Base-by-base conservation (phyloP, 2,797 vertebrate species). In the Lacerta bilineata region DNA sequence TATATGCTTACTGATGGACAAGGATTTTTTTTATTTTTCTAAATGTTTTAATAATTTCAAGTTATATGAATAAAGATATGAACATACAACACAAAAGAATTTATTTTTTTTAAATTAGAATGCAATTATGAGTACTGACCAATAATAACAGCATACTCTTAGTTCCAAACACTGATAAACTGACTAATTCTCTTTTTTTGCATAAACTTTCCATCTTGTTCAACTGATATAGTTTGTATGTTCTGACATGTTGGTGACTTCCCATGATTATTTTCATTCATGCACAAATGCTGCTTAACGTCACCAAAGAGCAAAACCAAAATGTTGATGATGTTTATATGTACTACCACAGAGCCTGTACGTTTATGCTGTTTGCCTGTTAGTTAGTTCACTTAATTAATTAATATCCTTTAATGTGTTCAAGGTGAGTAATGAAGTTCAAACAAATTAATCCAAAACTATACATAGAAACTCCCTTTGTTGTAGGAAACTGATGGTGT, bases 1-100 rank as follows among this genome's bases (percentile, higher is more conserved):
- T 66, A 46, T 61, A 11, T 46, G 33, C 69, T 83, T 46, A 59
- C 80, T 15, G 27, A 41, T 81, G 2, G 4, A 75, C 80, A 88
- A 88, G 36, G 87, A n/a, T 11, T 82, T 5, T 5, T 79, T 93
- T 86, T 43, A 46, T 55, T 78, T 55, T 69, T 86, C 13, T 69
- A 86, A 80, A 71, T 69, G 27, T 80, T 68, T 74, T 61, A 80
- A 72, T 27, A 33, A 27, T 39, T 39, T 69, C 36, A 72, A 33
- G 27, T 74, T 39, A 18, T 33, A 18, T n/a, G 61, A n/a, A 41
- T n/a, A 59, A n/a, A 41, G 4, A 78, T n/a, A 59, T 39, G 29
- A 36, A 78, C 36, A 61, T 33, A 10, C 36, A 1, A 36, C 4
- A 50, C 15, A 86, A 18, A 25, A 36, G 8, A 69, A 18, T 13